phyloP scores from a whole-genome alignment of 1,140 invertebrate genomes.

The Drosophila trapezifrons region DNA sequence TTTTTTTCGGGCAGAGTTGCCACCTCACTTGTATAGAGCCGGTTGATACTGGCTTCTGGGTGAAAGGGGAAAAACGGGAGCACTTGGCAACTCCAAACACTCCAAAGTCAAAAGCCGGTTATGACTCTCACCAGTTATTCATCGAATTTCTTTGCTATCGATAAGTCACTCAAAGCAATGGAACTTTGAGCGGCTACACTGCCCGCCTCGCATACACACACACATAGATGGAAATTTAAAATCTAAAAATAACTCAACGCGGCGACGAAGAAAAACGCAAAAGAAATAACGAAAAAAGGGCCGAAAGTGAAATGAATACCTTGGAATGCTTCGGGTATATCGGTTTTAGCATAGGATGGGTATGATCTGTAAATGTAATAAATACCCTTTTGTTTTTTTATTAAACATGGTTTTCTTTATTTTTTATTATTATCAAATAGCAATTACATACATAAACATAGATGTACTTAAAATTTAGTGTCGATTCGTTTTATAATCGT shows the following conservation, averaged over 20 bases:
- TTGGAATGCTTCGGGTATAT: conserved; percentile 11
- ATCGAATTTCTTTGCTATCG: background rate
- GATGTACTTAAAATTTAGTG: conserved; percentile 41
- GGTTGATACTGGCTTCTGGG: conserved; percentile 3
- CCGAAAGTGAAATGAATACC: conserved; percentile 36
- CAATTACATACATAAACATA: conserved; percentile 60
- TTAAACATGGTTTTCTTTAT: conserved; percentile 59
- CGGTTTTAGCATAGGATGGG: background rate
- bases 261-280: conserved; percentile 15
- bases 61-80: too few relatives aligned
- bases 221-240: conserved; percentile 22
- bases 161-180: conserved; percentile 26
- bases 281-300: conserved; percentile 18
- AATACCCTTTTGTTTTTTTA: conserved; percentile 16
- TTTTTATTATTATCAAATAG: conserved; percentile 56
- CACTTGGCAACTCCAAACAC: background rate
- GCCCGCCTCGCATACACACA: conserved; percentile 18
- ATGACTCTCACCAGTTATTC: background rate
- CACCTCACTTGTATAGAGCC: background rate
- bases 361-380: background rate
- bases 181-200: conserved; percentile 14
- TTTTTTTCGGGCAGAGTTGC: conserved; percentile 14
- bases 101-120: conserved; percentile 24
- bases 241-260: conserved; percentile 58
- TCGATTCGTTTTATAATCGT: conserved; percentile 11